phyloP scores from a whole-genome alignment of 1,140 invertebrate species.

The Drosophila fuyamai region DNA sequence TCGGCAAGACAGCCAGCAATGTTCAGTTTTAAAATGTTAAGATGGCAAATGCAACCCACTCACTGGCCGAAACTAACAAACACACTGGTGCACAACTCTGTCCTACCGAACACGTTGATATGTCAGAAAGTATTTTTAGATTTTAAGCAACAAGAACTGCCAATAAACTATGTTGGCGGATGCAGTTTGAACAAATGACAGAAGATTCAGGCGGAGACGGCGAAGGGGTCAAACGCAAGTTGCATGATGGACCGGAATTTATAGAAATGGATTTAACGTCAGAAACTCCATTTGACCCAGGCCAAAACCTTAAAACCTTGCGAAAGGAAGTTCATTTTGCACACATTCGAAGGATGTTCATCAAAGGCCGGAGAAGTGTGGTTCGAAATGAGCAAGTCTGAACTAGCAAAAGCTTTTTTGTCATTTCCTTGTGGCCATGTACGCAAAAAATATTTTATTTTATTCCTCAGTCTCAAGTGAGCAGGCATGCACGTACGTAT shows the following conservation, averaged over 20 bases:
- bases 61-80: conserved; percentile 20
- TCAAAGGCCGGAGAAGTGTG: conserved; percentile 45
- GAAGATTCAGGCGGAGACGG: conserved; percentile 39
- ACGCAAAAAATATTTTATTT: conserved; percentile 78
- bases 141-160: conserved; percentile 76
- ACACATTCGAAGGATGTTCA: conserved; percentile 54
- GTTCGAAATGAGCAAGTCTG: conserved; percentile 73
- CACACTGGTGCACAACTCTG: conserved; percentile 41
- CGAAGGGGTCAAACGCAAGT: conserved; percentile 46
- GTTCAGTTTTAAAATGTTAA: conserved; percentile 78
- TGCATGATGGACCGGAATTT: conserved; percentile 61
- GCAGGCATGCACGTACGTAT: conserved; percentile 21
- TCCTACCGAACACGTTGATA: conserved; percentile 71
- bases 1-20: conserved; percentile 80
- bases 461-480: conserved; percentile 55
- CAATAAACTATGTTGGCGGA: conserved; percentile 72
- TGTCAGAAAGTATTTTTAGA: conserved; percentile 80
- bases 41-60: conserved; percentile 66
- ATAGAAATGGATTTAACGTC: conserved; percentile 52
- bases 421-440: conserved; percentile 37
- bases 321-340: conserved; percentile 56
- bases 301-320: background rate
- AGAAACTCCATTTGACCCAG: conserved; percentile 24
- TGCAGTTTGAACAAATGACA: conserved; percentile 78
- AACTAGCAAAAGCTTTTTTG: conserved; percentile 54